A percentile compares a stretch with the other conserved stretches of the same genome.
These are phyloP conservation scores for Ennomos quercinarius DNA, from an alignment of 2,888 invertebrate genomes.

Conservation along the genomic window DNA sequence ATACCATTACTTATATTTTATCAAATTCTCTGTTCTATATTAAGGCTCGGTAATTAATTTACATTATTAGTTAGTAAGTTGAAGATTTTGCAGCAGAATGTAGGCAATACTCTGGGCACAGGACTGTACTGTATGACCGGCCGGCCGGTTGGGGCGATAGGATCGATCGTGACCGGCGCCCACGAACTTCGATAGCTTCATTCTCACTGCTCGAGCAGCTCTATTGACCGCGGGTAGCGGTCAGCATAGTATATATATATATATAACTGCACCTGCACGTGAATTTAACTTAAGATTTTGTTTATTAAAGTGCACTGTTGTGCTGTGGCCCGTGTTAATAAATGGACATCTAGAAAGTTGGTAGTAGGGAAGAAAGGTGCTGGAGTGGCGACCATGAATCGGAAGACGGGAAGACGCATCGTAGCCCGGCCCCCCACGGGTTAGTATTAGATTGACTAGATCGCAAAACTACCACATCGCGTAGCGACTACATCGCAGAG, in stretches of 20 bases:
- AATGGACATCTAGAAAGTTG: too few relatives aligned
- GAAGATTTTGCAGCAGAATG: conserved; percentile 1
- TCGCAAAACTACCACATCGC: too few relatives aligned
- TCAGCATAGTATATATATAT: too few relatives aligned
- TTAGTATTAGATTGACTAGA: too few relatives aligned
- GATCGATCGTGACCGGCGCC: conserved; percentile 71
- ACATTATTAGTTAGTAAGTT: not conserved
- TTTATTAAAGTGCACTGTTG: not conserved
- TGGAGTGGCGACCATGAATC: too few relatives aligned
- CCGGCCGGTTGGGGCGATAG: conserved; percentile 61
- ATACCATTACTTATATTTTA: too few relatives aligned
- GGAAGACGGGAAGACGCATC: too few relatives aligned
- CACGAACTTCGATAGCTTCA: conserved; percentile 72
- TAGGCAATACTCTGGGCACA: conserved; percentile 34
- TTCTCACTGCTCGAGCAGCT: conserved; percentile 48
- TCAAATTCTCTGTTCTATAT: too few relatives aligned
- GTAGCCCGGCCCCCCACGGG: too few relatives aligned
- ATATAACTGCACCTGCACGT: not conserved
- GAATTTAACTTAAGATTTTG: conserved; percentile 11
- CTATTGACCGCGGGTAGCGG: conserved; percentile 20
- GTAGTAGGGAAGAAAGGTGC: too few relatives aligned
- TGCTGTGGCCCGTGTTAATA: too few relatives aligned
- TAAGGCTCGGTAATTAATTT: not conserved
- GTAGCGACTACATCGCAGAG: too few relatives aligned
- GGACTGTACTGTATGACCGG: conserved; percentile 51